These are phyloP conservation scores for Pachydiplax longipennis DNA, from an alignment of 2,888 invertebrate species.

Conservation along the genomic window DNA sequence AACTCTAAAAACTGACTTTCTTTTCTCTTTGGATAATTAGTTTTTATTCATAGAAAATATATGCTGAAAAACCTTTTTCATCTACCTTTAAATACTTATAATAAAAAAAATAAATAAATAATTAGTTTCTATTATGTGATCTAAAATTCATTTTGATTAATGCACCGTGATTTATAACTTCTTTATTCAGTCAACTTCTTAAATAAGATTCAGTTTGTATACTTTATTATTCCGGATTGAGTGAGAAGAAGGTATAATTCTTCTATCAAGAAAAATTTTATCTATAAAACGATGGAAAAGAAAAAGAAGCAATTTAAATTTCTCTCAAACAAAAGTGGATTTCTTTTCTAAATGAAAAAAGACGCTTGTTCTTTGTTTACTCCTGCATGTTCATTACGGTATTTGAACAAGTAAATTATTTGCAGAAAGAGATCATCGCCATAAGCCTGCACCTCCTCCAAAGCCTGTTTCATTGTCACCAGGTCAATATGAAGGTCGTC, in stretches of 20 bases:
- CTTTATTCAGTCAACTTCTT: too few species aligned
- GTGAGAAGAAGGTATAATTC: not conserved
- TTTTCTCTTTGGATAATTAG: too few species aligned
- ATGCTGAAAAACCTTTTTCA: not conserved
- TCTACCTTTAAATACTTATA: not conserved
- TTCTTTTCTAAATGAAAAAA: conserved; percentile 1
- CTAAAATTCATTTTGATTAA: not conserved
- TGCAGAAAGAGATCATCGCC: conserved; percentile 76
- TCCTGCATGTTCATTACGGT: conserved; percentile 15
- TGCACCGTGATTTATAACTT: too few species aligned
- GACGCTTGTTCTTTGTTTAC: conserved; percentile 46
- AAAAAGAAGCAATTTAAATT: not conserved
- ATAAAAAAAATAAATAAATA: not conserved
- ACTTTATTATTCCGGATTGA: not conserved
- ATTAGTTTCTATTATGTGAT: not conserved
- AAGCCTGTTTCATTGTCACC: conserved; percentile 81
- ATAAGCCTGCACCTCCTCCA: conserved; percentile 89
- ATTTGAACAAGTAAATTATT: conserved; percentile 46
- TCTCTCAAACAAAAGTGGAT: not conserved
- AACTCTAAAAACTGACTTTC: too few species aligned
- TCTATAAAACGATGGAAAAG: not conserved
- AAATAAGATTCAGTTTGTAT: too few species aligned
- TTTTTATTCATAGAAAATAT: too few species aligned
- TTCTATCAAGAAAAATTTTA: not conserved
- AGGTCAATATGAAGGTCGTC: conserved; percentile 62